These are phyloP conservation scores for Pachypeltis micranthus DNA, from an alignment of 1,140 invertebrate species.

Conservation along the genomic window DNA sequence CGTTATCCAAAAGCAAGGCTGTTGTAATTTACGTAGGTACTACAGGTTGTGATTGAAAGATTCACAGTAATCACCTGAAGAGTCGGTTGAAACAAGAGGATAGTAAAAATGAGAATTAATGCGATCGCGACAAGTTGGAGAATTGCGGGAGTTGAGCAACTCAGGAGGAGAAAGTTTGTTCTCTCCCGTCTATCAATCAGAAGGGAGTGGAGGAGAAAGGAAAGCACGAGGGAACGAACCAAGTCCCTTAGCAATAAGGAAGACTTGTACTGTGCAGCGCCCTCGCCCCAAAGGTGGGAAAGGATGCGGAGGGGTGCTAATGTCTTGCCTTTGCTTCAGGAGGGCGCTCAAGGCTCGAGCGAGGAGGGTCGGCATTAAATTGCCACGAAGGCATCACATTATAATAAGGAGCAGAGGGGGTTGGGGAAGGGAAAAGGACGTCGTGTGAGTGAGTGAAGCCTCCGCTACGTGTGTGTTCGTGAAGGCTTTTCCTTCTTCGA, in stretches of 20 bases:
- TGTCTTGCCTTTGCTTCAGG: constrained; percentile 8
- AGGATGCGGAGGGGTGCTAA: neutral
- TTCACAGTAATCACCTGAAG: too few relatives aligned
- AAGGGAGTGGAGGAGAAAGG: too few relatives aligned
- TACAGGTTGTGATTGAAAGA: too few relatives aligned
- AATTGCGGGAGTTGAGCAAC: neutral
- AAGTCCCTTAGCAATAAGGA: constrained; percentile 4
- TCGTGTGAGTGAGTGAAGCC: neutral
- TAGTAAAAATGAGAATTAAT: too few relatives aligned
- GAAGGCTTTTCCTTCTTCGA: too few relatives aligned
- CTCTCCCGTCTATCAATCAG: constrained; percentile 2
- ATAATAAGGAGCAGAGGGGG: constrained; percentile 1
- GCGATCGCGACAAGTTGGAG: neutral
- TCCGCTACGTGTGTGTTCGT: neutral
- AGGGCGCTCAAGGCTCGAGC: neutral
- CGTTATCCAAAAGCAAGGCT: too few relatives aligned
- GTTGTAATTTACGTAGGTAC: too few relatives aligned
- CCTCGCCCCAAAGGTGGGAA: too few relatives aligned
- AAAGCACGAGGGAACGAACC: neutral
- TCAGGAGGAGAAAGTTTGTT: neutral
- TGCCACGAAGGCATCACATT: constrained; percentile 7
- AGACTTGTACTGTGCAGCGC: neutral
- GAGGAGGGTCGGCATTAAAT: neutral
- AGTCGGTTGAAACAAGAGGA: too few relatives aligned
- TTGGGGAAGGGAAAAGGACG: too few relatives aligned